A percentile compares a stretch with the other conserved stretches of the same genome.
Conservation (phyloP, 2,113 vertebrate species). For the Scophthalmus maximus region DNA sequence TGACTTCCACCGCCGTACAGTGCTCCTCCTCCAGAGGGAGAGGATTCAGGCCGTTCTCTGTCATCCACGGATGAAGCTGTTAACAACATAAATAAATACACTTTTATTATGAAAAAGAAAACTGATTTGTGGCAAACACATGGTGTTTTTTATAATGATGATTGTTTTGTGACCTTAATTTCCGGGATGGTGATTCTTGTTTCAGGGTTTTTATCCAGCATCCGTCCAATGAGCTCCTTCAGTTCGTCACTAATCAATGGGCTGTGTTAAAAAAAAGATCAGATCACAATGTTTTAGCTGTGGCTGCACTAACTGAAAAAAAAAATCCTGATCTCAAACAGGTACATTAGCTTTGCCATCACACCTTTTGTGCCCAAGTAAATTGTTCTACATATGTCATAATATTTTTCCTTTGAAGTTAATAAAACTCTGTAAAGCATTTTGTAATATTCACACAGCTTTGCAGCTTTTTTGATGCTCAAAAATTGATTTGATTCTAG, state of each 20-base stretch:
- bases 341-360: too few relatives aligned
- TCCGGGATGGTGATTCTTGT: constrained; percentile 90
- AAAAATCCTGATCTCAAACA: too few relatives aligned
- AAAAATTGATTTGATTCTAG: too few relatives aligned
- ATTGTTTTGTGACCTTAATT: constrained; percentile 87
- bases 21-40: constrained; percentile 95
- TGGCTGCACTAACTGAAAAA: too few relatives aligned
- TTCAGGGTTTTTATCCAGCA: constrained; percentile 93
- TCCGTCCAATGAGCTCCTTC: constrained; percentile 87
- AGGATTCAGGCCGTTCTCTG: constrained; percentile 81
- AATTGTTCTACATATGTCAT: too few relatives aligned
- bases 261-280: constrained; percentile 69
- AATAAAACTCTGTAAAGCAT: too few relatives aligned
- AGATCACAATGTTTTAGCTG: background rate
- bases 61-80: constrained; percentile 92
- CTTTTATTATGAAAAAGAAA: background rate
- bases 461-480: too few relatives aligned
- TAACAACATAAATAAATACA: background rate
- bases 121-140: too few relatives aligned
- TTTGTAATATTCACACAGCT: too few relatives aligned
- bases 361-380: too few relatives aligned
- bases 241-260: constrained; percentile 84
- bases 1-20: constrained; percentile 92
- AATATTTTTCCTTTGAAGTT: too few relatives aligned
- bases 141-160: background rate